Percentiles rank a stretch among this genome's conserved stretches.
These are phyloP conservation scores for Drosophila chauvacae DNA, from an alignment of 1,140 invertebrate species.

Conservation along the genomic window DNA sequence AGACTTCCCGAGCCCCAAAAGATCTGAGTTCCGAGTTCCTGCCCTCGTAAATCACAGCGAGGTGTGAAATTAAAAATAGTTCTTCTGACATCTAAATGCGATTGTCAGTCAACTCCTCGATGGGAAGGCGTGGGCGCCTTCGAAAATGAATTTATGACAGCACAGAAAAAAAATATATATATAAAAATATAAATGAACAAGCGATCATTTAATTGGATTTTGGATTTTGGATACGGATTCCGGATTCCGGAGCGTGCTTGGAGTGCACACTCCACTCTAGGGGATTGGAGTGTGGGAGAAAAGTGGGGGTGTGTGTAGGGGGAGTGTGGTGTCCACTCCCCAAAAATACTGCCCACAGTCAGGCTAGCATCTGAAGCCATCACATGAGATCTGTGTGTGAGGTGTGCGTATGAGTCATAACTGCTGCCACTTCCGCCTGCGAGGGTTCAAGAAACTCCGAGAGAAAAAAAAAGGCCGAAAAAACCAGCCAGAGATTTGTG, in stretches of 20 bases:
- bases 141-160: conserved; percentile 55
- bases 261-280: not conserved
- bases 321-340: not conserved
- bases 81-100: conserved; percentile 49
- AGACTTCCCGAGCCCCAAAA: not conserved
- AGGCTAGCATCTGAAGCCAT: conserved; percentile 1
- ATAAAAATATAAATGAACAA: conserved; percentile 6
- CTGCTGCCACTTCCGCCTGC: conserved; percentile 41
- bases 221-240: conserved; percentile 16
- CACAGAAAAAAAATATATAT: conserved; percentile 17
- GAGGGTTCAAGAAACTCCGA: conserved; percentile 44
- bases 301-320: not conserved
- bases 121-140: conserved; percentile 15
- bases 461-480: not conserved
- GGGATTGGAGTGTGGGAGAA: not conserved
- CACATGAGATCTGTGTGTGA: conserved; percentile 3
- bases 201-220: conserved; percentile 42
- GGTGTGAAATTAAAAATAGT: conserved; percentile 61
- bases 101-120: conserved; percentile 35
- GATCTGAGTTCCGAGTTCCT: not conserved
- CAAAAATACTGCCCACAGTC: conserved; percentile 1
- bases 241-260: conserved; percentile 13
- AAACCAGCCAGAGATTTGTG: conserved; percentile 26
- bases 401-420: conserved; percentile 33
- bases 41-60: conserved; percentile 46